Conservation (phyloP, 2,888 invertebrate species). For the Meliscaeva auricollis region DNA sequence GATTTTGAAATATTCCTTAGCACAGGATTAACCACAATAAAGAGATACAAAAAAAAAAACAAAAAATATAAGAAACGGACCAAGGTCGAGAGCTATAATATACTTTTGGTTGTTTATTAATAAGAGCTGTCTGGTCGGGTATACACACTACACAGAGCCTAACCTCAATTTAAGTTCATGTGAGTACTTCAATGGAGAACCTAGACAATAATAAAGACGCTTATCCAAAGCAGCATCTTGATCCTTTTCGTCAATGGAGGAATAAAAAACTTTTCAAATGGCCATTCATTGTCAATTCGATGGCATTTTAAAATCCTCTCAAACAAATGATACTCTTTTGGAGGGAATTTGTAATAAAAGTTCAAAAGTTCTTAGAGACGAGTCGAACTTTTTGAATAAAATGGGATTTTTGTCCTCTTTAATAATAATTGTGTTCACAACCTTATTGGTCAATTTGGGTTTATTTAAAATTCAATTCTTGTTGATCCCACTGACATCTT, state of each 20-base stretch:
- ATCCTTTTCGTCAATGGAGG: background rate
- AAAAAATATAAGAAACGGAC: background rate
- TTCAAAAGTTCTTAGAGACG: background rate
- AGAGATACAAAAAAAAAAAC: slow-evolving; percentile 22
- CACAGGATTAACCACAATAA: slow-evolving; percentile 12
- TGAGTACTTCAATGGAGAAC: background rate
- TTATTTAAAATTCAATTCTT: no score
- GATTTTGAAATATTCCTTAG: slow-evolving; percentile 6
- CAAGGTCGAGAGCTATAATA: slow-evolving; percentile 10
- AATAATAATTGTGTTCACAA: no score
- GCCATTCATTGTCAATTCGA: slow-evolving; percentile 2
- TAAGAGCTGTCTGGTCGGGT: background rate
- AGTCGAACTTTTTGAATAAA: no score
- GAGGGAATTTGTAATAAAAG: background rate
- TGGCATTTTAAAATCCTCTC: slow-evolving; percentile 1
- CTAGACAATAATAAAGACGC: background rate
- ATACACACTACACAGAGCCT: no score
- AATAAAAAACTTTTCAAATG: slow-evolving; percentile 6
- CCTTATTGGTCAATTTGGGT: no score
- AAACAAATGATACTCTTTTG: background rate
- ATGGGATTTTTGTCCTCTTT: no score
- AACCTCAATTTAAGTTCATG: slow-evolving; percentile 33
- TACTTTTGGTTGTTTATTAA: slow-evolving; percentile 8
- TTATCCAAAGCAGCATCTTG: slow-evolving; percentile 7
- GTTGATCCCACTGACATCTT: no score